A percentile compares a stretch with the other conserved stretches of the same genome.
These are phyloP conservation scores for Pygoscelis adeliae DNA, from an alignment of 2,113 vertebrate species.

Conservation along the genomic window DNA sequence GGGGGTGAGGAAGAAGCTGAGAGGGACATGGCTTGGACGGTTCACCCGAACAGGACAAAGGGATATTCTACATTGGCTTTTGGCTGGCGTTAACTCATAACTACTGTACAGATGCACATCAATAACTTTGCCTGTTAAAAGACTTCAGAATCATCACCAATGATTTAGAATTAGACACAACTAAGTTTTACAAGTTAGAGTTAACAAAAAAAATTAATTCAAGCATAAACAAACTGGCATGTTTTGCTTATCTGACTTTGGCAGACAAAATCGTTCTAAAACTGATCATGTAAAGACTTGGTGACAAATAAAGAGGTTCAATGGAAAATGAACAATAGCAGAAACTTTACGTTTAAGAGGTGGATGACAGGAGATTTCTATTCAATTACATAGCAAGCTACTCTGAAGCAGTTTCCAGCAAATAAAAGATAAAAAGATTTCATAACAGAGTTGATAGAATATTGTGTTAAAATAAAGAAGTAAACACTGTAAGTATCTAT, in stretches of 20 bases:
- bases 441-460: not conserved
- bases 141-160: not conserved
- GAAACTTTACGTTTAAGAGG: not conserved
- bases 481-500: not conserved
- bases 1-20: not conserved
- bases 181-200: not conserved
- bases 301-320: not conserved
- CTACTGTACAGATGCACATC: not conserved
- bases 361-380: not conserved
- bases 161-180: not conserved
- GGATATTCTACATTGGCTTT: not conserved
- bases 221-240: not conserved
- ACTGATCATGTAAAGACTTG: not conserved
- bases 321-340: not conserved
- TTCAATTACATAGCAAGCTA: not conserved
- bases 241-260: not conserved
- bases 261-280: not conserved
- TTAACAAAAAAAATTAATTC: not conserved
- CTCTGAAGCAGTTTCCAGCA: not conserved
- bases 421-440: slow-evolving; percentile 10
- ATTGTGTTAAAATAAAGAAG: not conserved
- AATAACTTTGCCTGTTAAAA: not conserved
- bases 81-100: not conserved
- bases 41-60: not conserved
- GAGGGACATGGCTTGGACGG: not conserved